These are phyloP conservation scores for Salvelinus alpinus DNA, from an alignment of 2,113 vertebrate genomes.

Conservation along the genomic window DNA sequence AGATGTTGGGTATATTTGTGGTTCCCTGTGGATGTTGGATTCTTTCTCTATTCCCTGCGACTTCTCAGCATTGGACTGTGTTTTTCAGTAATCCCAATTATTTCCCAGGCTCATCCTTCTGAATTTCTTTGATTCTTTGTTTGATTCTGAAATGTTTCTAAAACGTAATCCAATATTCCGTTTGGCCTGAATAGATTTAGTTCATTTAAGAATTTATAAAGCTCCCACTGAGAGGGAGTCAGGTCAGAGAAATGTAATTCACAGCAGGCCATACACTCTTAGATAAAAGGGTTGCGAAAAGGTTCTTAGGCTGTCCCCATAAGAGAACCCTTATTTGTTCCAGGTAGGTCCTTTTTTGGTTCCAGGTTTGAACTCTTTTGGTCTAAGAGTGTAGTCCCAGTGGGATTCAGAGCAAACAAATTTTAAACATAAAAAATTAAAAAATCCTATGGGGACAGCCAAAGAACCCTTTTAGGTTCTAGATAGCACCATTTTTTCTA, in stretches of 20 bases:
- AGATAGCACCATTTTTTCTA: too few relatives aligned
- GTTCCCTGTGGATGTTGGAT: neutral
- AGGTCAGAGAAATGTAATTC: neutral
- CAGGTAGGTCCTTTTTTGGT: too few relatives aligned
- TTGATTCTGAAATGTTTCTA: neutral
- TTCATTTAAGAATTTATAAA: neutral
- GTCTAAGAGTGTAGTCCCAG: neutral
- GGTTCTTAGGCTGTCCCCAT: too few relatives aligned
- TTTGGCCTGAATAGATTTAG: neutral
- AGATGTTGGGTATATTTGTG: neutral
- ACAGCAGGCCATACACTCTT: neutral
- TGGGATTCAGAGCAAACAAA: neutral
- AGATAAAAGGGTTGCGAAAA: too few relatives aligned
- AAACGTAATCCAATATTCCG: neutral
- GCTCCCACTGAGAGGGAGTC: neutral
- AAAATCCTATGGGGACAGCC: too few relatives aligned
- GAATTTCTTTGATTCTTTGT: neutral
- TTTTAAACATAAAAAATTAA: too few relatives aligned
- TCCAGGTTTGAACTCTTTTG: too few relatives aligned
- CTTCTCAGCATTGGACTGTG: neutral
- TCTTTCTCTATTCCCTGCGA: neutral
- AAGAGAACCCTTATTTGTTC: too few relatives aligned
- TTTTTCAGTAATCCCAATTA: too few relatives aligned
- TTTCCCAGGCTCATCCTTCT: too few relatives aligned
- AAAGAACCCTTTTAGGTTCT: too few relatives aligned